These are phyloP conservation scores for Parnassius smintheus DNA, from an alignment of 2,888 invertebrate species.

Conservation along the genomic window DNA sequence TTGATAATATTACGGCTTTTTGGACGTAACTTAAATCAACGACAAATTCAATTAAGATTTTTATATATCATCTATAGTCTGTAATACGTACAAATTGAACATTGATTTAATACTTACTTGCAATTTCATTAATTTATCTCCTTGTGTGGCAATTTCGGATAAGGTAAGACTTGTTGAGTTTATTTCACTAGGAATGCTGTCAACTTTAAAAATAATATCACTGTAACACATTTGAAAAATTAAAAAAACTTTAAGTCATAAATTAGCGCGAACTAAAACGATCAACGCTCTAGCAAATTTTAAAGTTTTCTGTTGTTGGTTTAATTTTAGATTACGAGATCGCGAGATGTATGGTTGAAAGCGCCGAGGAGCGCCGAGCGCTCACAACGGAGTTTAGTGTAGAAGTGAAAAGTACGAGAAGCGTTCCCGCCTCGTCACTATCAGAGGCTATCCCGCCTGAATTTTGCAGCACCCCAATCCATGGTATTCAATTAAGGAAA, in stretches of 20 bases:
- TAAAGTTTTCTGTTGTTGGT: constrained; percentile 5
- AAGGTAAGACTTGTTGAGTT: neutral
- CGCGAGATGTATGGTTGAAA: constrained; percentile 4
- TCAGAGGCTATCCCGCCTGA: constrained; percentile 15
- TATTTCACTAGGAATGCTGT: constrained; percentile 11
- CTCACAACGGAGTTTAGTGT: constrained; percentile 19
- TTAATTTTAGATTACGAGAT: constrained; percentile 13
- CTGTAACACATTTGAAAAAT: neutral
- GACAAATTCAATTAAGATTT: no score
- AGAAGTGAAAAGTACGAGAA: constrained; percentile 20
- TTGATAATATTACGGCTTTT: no score
- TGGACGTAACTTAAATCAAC: no score
- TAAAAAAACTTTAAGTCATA: neutral
- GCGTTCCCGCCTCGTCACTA: constrained; percentile 15
- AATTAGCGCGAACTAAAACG: neutral
- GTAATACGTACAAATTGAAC: no score
- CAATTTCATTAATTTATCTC: constrained; percentile 8
- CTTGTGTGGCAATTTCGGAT: constrained; percentile 6
- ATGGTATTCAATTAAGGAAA: constrained; percentile 13
- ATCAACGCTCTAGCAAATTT: constrained; percentile 4
- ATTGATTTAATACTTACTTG: constrained; percentile 6
- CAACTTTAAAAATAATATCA: neutral
- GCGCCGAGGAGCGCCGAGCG: constrained; percentile 14
- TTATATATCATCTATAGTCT: no score
- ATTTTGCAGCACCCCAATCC: constrained; percentile 16